A percentile compares a stretch with the other conserved stretches of the same genome.
Conservation (phyloP, 2,888 invertebrate genomes). For the Mesoligia furuncula region DNA sequence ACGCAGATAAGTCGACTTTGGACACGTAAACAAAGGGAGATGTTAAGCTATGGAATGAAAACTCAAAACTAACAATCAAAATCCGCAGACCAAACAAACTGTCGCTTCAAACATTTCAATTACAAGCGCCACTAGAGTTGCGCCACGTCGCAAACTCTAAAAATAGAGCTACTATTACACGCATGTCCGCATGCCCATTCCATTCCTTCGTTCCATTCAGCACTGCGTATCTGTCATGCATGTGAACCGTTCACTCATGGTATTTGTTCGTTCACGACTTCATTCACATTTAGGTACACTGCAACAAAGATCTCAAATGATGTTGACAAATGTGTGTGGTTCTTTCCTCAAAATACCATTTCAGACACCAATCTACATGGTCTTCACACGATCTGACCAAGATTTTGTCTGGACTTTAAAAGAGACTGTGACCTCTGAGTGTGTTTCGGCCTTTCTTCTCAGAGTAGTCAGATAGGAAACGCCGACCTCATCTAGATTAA, state of each 20-base stretch:
- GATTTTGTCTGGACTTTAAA: too few species aligned
- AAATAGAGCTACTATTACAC: constrained; percentile 45
- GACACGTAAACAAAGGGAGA: too few species aligned
- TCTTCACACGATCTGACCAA: too few species aligned
- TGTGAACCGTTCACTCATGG: constrained; percentile 43
- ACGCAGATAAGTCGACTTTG: too few species aligned
- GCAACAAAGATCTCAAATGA: neutral
- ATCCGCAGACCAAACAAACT: neutral
- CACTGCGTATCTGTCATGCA: constrained; percentile 11
- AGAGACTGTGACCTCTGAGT: too few species aligned
- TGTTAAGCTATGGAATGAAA: neutral
- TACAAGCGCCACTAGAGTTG: constrained; percentile 27
- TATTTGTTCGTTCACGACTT: constrained; percentile 23
- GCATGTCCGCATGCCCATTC: constrained; percentile 45
- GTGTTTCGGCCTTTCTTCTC: too few species aligned
- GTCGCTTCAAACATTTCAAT: constrained; percentile 41
- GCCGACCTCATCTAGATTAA: too few species aligned
- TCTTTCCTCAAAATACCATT: too few species aligned
- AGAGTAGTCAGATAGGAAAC: too few species aligned
- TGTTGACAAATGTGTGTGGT: too few species aligned
- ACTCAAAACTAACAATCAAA: neutral
- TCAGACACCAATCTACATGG: too few species aligned
- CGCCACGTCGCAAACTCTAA: constrained; percentile 17
- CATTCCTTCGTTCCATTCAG: constrained; percentile 31
- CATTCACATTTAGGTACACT: neutral